phyloP scores from a whole-genome alignment of 53 echinoderm and acorn worm species.

The Luidia sarsii region DNA sequence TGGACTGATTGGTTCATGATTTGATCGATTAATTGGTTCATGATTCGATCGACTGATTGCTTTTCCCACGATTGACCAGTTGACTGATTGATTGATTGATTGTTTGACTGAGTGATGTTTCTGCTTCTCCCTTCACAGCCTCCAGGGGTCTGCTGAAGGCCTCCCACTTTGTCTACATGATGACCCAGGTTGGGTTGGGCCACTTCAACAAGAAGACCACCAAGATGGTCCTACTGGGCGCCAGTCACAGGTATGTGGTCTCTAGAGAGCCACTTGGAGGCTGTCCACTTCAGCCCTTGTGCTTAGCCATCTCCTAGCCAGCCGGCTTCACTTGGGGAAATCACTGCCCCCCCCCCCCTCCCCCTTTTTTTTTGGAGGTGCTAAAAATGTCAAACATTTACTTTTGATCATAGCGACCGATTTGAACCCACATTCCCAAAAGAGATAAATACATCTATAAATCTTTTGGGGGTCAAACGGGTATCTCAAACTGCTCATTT shows the following conservation, averaged over 20 bases:
- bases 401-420: no score
- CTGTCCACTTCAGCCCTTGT: not conserved
- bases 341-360: no score
- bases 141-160: slow-evolving; percentile 87
- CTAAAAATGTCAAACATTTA: no score
- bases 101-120: not conserved
- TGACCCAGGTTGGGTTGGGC: slow-evolving; percentile 95
- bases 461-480: no score
- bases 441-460: no score
- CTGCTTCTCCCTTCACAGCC: slow-evolving; percentile 33
- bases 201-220: slow-evolving; percentile 82
- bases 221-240: slow-evolving; percentile 94
- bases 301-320: no score
- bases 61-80: not conserved
- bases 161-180: slow-evolving; percentile 97
- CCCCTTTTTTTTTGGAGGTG: no score
- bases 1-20: no score
- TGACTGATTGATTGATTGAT: not conserved
- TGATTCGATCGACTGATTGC: not conserved
- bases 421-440: no score
- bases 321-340: no score
- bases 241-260: slow-evolving; percentile 96
- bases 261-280: not conserved
- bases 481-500: no score
- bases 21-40: no score